Conservation (phyloP, 1,140 invertebrate species). For the Portunus trituberculatus region DNA sequence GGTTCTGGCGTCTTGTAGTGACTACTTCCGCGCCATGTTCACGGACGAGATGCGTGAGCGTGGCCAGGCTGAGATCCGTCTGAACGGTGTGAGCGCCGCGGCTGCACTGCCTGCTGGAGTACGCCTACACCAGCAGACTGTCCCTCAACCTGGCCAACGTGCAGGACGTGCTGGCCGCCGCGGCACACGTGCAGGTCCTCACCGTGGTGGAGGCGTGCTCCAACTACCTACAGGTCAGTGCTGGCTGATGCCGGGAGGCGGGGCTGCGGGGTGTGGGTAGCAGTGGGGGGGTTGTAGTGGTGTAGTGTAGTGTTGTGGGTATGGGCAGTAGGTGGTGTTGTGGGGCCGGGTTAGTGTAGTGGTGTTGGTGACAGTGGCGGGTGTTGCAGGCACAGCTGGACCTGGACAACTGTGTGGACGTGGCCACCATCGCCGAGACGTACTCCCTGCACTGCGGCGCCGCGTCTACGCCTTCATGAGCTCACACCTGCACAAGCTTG, state of each 20-base stretch:
- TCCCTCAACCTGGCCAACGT: conserved; percentile 86
- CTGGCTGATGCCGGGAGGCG: too few species aligned
- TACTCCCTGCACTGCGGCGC: conserved; percentile 85
- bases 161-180: conserved; percentile 86
- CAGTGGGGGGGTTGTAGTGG: background rate
- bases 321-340: background rate
- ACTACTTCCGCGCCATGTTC: conserved; percentile 90
- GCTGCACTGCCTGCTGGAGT: conserved; percentile 86
- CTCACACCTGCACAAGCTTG: conserved; percentile 84
- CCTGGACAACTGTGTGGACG: conserved; percentile 87
- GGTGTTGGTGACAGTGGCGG: background rate
- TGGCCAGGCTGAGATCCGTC: conserved; percentile 84
- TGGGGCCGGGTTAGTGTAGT: background rate
- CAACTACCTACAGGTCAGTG: conserved; percentile 81
- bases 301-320: background rate
- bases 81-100: conserved; percentile 85
- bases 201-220: conserved; percentile 87
- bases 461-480: conserved; percentile 86
- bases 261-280: background rate
- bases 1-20: conserved; percentile 87
- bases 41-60: conserved; percentile 87
- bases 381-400: conserved; percentile 84
- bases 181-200: conserved; percentile 86
- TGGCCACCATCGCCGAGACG: conserved; percentile 86
- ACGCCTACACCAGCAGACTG: conserved; percentile 86